Base-by-base conservation (phyloP, 2,797 vertebrate species). In the Podargus strigoides region DNA sequence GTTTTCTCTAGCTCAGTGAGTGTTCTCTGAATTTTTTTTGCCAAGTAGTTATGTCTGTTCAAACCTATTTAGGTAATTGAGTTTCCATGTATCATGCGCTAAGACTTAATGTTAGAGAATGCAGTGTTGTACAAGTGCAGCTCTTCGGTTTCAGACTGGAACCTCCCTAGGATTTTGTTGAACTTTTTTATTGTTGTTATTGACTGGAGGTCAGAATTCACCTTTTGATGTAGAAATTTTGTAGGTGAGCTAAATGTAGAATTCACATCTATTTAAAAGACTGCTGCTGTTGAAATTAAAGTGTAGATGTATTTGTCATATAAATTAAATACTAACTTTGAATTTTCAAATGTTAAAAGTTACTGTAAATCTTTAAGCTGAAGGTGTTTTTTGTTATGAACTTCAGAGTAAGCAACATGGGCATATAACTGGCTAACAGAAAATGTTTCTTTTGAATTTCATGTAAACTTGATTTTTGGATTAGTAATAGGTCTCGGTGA, bases 381-480 rank as follows among this genome's bases (percentile, higher is more conserved):
- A 42, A 24, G 4, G 2, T 46, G 19, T 62, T 36, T 15, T 32
- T 6, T 7, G 7, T 47, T 47, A 23, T 41, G 14, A 53, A 28
- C 3, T 34, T 84, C 32, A 75, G 20, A 42, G 19, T 84, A 53
- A 67, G 46, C 37, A 78, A n/a, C 4, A 3, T 36, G 14, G 8
- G 1, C 0, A 79, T 86, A 8, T 64, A 78, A 41, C 3, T 2
- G 1, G 4, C 20, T 56, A 70, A 39, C 9, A 58, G 4, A 13
- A 62, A 64, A 16, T 0, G 1, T 50, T 30, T 59, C 0, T 80
- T 74, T 68, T 20, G 1, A 87, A 58, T 64, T 69, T 12, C 2
- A 47, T 84, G 12, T 46, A 30, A 74, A 52, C 4, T 39, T 80
- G 0, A 9, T 28, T 85, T 85, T 85, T 49, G 44, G 19, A 4